Evolutionary conservation across 2,113 vertebrate species (phyloP), one percentile per base, ranked within the genome.

Genomic region (Bothrops jararaca): DNA sequence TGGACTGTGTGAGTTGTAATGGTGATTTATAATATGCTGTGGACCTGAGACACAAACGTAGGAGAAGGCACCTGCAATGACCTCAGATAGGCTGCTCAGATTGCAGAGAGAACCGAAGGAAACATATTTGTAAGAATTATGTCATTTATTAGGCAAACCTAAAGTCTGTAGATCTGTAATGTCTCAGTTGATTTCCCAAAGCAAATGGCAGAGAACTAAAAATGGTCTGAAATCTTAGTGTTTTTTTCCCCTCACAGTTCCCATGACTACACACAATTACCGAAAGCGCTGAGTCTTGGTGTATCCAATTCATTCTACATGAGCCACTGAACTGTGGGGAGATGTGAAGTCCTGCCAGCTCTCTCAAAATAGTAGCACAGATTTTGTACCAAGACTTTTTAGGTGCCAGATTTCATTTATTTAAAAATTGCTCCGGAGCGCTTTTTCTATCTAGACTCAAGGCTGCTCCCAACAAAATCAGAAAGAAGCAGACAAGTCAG

Each of bases 191-290:
- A 53, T 88, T 80, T 74, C 48, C 86, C 50, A 56, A 42, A 56
- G 60, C n/a, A 74, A 92, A 89, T 90, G 10, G 57, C 54, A 58
- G 64, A 20, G 88, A 85, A 57, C 54, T 92, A 0, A 1, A 94
- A 15, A 80, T 2, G 1, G n/a, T 22, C 9, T 11, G 42, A 60
- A 94, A 89, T 50, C 29, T n/a, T 86, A 64, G 22, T 89, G 90
- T 69, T 56, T 93, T 48, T 12, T n/a, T 91, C 64, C 94, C 58
- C 93, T n/a, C 64, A 69, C 64, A 92, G 56, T 29, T 50, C 34
- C 52, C 56, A 92, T 92, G 18, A 56, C 45, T 90, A 57, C 50
- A 58, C 29, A 0, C 3, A 29, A 52, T 86, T 80, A 15, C 6
- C 4, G 64, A 89, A 54, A 80, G 85, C 89, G 50, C 29, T 48